Percentiles rank a stretch among this genome's conserved stretches.
Evolutionary conservation across 2,797 vertebrate species (phyloP).

Genomic region (Coilia nasus): DNA sequence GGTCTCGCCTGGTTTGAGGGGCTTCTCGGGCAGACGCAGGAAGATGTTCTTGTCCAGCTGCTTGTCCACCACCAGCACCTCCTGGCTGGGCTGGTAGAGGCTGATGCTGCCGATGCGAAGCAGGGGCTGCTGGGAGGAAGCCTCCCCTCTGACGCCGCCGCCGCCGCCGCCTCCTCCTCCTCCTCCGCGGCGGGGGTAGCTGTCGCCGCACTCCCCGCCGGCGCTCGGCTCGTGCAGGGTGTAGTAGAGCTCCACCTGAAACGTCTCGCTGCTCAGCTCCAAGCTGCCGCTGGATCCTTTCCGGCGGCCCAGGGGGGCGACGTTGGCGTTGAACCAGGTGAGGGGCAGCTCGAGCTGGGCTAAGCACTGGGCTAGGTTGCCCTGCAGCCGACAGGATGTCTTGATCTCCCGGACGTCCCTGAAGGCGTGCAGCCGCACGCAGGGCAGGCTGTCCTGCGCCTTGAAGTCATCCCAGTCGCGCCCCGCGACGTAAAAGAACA

Average conservation of each 20-base stretch:
- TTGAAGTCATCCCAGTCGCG: slow-evolving; percentile 96
- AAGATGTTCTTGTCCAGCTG: slow-evolving; percentile 90
- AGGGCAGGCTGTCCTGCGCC: slow-evolving; percentile 86
- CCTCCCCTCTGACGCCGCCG: slow-evolving; percentile 70
- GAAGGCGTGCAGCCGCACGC: slow-evolving; percentile 91
- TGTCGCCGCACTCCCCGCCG: slow-evolving; percentile 82
- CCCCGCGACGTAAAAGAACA: slow-evolving; percentile 95
- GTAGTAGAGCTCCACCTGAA: slow-evolving; percentile 94
- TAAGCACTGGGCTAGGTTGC: slow-evolving; percentile 90
- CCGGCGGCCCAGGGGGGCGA: slow-evolving; percentile 80
- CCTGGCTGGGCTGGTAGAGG: slow-evolving; percentile 83
- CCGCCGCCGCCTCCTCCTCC: not conserved
- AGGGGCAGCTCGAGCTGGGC: slow-evolving; percentile 89
- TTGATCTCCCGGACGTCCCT: slow-evolving; percentile 88
- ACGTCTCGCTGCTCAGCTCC: slow-evolving; percentile 79
- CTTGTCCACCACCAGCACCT: slow-evolving; percentile 88
- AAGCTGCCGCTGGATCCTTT: slow-evolving; percentile 79
- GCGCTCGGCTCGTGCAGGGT: slow-evolving; percentile 84
- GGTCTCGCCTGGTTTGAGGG: slow-evolving; percentile 89
- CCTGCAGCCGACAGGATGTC: slow-evolving; percentile 89
- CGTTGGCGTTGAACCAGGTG: slow-evolving; percentile 89
- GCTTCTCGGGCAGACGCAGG: slow-evolving; percentile 89
- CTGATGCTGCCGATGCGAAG: slow-evolving; percentile 96
- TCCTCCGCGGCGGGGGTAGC: slow-evolving; percentile 62
- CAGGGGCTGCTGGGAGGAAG: slow-evolving; percentile 89